Evolutionary conservation across 2,113 vertebrate species (phyloP), one percentile per base, ranked within the genome.

Genomic region (Nibea albiflora): DNA sequence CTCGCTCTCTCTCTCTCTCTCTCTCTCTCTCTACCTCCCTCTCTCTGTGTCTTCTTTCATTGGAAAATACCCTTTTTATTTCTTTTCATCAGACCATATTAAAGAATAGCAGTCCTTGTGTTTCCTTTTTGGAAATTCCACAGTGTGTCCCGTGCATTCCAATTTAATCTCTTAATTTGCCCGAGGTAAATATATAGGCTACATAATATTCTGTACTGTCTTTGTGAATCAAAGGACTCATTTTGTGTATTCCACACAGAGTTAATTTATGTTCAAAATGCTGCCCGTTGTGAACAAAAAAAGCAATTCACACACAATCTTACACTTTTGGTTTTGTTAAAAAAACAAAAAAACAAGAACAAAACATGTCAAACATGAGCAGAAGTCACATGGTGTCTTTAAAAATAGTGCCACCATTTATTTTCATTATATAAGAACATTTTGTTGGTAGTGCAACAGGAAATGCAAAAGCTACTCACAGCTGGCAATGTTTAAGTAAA

Each of bases 51-150:
- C 4, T 75, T 73, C 44, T 65, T 58, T 61, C 4, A n/a, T 15
- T 44, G 46, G n/a, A 73, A 69, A 62, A 28, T 16, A n/a, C 53
- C 11, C 11, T 19, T 35, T 69, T 84, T 42, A 73, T 26, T 54
- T 44, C 3, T 44, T 46, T 46, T 47, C 11, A 39, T 52, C 11
- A 75, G 60, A 52, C 7, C 20, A 16, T 22, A 35, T 53, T 57
- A 3, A 73, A 66, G 4, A 76, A 63, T 26, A 67, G 39, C n/a
- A 22, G 4, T 19, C 2, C 5, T 22, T 42, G 31, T 76, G 52
- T 65, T 63, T 24, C 11, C 46, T n/a, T 39, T 58, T 28, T 39
- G 56, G 22, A 54, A 47, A 42, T 28, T 19, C 42, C 39, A 46
- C 17, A 15, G 6, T 22, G 12, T 47, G n/a, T 7, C 35, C 35